phyloP scores from a whole-genome alignment of 2,797 vertebrate species.

The Nasua narica region DNA sequence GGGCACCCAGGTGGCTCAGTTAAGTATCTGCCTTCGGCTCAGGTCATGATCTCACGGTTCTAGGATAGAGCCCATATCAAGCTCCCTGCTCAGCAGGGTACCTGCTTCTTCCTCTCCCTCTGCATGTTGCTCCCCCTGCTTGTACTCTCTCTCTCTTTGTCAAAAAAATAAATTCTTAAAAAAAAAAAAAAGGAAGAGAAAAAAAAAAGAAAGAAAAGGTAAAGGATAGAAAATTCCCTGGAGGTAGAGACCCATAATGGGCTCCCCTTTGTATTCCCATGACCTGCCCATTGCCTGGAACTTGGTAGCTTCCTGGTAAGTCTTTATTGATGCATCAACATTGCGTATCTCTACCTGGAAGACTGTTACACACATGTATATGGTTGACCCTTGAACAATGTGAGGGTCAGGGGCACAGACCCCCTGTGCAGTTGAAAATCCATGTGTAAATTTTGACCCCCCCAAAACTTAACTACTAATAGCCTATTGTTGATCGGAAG shows the following conservation, averaged over 20 bases:
- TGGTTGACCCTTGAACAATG: neutral
- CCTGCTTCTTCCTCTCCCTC: no score
- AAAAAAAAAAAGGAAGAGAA: no score
- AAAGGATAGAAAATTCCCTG: neutral
- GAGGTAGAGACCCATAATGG: neutral
- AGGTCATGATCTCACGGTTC: no score
- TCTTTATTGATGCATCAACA: neutral
- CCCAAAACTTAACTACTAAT: neutral
- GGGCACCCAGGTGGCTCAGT: no score
- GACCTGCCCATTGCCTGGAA: neutral
- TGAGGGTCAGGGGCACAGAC: neutral
- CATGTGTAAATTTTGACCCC: neutral
- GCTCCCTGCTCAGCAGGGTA: no score
- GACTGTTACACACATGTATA: neutral
- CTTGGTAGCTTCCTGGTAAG: neutral
- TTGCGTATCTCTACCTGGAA: neutral
- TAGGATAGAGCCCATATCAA: no score
- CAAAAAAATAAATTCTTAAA: no score
- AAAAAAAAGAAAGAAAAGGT: neutral
- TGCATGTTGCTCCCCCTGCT: no score
- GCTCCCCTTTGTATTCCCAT: neutral
- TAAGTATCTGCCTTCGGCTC: no score
- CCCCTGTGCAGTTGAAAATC: neutral
- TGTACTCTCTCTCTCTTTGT: no score
- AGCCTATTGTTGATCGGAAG: neutral